Base-by-base conservation (phyloP, 2,888 invertebrate genomes). In the Hypomecis atomaria region DNA sequence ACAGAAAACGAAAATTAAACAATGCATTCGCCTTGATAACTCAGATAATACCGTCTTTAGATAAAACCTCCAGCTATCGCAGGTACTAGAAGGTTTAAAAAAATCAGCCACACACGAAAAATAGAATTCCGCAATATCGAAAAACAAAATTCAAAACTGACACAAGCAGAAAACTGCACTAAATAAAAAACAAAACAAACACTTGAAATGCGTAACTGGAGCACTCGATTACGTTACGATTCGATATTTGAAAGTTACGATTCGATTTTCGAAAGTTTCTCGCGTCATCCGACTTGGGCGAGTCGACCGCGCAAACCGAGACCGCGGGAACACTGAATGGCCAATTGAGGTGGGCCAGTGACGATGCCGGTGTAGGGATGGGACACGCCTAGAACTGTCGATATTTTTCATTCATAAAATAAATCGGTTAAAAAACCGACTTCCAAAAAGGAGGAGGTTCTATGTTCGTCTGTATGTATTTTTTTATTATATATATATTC, bases 241-340 rank as follows among this genome's bases (percentile, higher is more conserved):
- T 23, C 23, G 23, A 23, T 23, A 23, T 23, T 23, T 23, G 23
- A 23, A 23, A 9, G 13, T 9, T 7, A 45, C 47, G 38, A 44
- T 59, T 55, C 60, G 61, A 61, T 13, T n/a, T 62, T 64, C 50
- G 64, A 64, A 64, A 64, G 64, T 56, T 52, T 40, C 55, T 38
- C 34, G 47, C 34, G 53, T 62, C 37, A 62, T 33, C 56, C 59
- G 55, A 59, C 49, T 48, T 36, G 54, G 44, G 34, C 47, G 56
- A 56, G 40, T 56, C 56, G 47, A n/a, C 52, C 42, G 57, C 38
- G 11, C 55, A 34, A 13, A 34, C 34, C 38, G 33, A 5, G 48
- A 55, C 9, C 60, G 53, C 57, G 65, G 48, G 60, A 48, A 56
- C 55, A 64, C 64, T 42, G 42, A 50, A 13, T 23, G 33, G 11